Evolutionary conservation across 1,140 invertebrate genomes (phyloP).

Genomic region (Polyergus mexicanus): DNA sequence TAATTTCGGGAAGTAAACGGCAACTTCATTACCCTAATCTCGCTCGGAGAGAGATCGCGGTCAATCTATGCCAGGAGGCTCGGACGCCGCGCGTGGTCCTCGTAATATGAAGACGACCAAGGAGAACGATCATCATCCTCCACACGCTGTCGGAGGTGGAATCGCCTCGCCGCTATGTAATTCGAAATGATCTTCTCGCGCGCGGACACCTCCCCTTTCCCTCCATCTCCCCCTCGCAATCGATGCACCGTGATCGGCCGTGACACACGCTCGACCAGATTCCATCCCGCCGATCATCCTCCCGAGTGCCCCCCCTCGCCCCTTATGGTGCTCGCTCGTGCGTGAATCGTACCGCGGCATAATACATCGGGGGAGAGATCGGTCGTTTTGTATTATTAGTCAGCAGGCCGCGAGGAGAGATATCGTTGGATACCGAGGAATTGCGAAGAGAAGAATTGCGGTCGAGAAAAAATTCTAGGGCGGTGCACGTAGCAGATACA

Average conservation of each 20-base stretch:
- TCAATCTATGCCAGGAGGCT: constrained; percentile 16
- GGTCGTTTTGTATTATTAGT: constrained; percentile 76
- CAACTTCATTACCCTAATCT: constrained; percentile 52
- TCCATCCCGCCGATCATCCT: constrained; percentile 65
- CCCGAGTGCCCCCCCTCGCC: constrained; percentile 19
- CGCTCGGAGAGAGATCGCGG: constrained; percentile 29
- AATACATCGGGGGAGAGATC: constrained; percentile 66
- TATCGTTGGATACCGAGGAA: constrained; percentile 4
- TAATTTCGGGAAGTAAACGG: constrained; percentile 21
- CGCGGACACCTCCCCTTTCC: constrained; percentile 18
- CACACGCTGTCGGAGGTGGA: constrained; percentile 20
- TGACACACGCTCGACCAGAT: constrained; percentile 75
- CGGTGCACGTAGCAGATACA: constrained; percentile 16
- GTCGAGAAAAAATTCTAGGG: constrained; percentile 15
- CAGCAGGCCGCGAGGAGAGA: constrained; percentile 34
- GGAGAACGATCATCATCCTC: constrained; percentile 27
- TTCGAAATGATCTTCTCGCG: constrained; percentile 63
- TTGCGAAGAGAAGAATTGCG: constrained; percentile 4
- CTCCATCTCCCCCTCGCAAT: neutral
- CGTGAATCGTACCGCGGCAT: constrained; percentile 69
- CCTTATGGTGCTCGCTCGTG: constrained; percentile 75
- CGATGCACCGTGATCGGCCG: constrained; percentile 62
- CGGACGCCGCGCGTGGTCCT: neutral
- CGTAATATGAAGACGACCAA: constrained; percentile 23
- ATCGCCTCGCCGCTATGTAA: constrained; percentile 49